Evolutionary conservation across 2,888 invertebrate species (phyloP).

Genomic region (Chirona hameri): DNA sequence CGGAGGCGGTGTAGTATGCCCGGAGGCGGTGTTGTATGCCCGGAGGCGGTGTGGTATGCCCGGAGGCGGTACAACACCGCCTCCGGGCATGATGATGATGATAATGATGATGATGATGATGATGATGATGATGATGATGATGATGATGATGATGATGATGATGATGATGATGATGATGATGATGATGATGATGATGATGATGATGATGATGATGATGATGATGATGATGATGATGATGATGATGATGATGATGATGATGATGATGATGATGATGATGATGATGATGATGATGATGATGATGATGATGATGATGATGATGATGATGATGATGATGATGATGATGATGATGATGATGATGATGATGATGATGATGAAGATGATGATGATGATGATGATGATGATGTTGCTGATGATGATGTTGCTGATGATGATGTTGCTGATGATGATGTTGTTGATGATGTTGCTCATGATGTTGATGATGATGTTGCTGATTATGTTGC

Average conservation of each 20-base stretch:
- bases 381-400: too few species aligned
- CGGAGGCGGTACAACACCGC: not conserved
- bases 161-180: conserved; percentile 22
- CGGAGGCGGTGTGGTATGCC: too few species aligned
- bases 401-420: too few species aligned
- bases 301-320: conserved; percentile 5
- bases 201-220: not conserved
- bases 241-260: not conserved
- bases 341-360: conserved; percentile 22
- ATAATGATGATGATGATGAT: conserved; percentile 22
- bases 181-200: conserved; percentile 3
- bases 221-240: conserved; percentile 22
- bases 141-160: conserved; percentile 22
- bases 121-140: too few species aligned
- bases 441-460: too few species aligned
- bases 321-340: conserved; percentile 22
- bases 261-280: not conserved
- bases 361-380: conserved; percentile 10
- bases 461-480: too few species aligned
- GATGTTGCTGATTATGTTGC: too few species aligned
- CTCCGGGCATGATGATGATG: too few species aligned
- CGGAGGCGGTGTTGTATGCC: too few species aligned
- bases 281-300: not conserved
- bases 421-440: too few species aligned
- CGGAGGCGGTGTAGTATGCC: too few species aligned